Base-by-base conservation (phyloP, 2,113 vertebrate species). In the Montifringilla adamsi region DNA sequence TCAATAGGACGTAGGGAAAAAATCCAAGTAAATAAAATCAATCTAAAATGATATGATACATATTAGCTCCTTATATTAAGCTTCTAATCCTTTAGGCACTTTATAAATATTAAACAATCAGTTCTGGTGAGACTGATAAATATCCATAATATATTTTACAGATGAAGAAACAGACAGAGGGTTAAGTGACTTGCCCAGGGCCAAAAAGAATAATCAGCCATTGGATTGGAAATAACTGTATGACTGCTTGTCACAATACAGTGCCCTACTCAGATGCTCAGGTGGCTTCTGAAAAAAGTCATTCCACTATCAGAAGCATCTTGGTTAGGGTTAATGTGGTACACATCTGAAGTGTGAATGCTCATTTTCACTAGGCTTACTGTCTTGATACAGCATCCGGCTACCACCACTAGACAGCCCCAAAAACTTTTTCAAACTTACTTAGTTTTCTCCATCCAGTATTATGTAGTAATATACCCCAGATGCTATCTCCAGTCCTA, bases 21-120 rank as follows among this genome's bases (percentile, higher is more conserved):
- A 55, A 24, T 37, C 23, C 39, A 93, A 94, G 62, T 86, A 96
- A 96, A 96, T 94, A 96, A 94, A 93, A 91, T 78, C 55, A 90
- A 90, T 95, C 94, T 83, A 70, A 92, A 96, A 92, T 96, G 14
- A 80, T 87, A 96, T 28, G 81, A 85, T 87, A 95, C 26, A 87
- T 94, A 86, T 93, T 93, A 95, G 79, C 59, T 90, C 80, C 85
- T 90, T 92, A 87, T 87, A 96, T 90, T 81, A 92, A 94, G 91
- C 89, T 88, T 78, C 91, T 93, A 94, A 91, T 97, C 89, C 95
- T 96, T 94, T 94, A 97, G 95, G 96, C 95, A 92, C 83, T 96
- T 94, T 94, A 97, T 95, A 96, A 97, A 97, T 96, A 95, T 95
- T 97, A 93, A 96, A 96, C 94, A 93, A 96, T 97, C 93, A 94